Conservation (phyloP, 2,113 vertebrate genomes). For the Percopsis transmontana region DNA sequence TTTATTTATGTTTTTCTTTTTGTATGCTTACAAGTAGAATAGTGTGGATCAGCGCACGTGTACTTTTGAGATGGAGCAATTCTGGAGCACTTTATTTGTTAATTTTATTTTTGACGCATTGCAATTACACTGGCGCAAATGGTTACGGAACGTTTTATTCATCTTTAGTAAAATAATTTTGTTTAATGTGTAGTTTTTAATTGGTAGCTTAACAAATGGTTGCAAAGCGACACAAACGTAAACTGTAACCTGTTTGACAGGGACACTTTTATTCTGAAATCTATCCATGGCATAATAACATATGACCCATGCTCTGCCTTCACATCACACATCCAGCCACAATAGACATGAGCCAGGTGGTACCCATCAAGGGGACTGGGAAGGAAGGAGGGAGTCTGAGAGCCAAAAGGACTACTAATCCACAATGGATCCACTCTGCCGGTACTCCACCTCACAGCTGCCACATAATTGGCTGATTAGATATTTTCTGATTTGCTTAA, state of each 20-base stretch:
- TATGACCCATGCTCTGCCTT: neutral
- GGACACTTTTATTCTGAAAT: no score
- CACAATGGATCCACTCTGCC: constrained; percentile 30
- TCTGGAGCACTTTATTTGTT: no score
- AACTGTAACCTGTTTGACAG: no score
- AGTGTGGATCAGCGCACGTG: no score
- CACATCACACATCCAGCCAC: constrained; percentile 69
- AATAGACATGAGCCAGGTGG: constrained; percentile 82
- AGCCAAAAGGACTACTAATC: constrained; percentile 67
- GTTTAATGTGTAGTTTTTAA: neutral
- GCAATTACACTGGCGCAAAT: no score
- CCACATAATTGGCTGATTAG: neutral
- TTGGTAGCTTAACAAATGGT: neutral
- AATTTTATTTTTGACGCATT: no score
- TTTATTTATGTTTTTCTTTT: no score
- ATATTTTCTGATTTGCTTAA: neutral
- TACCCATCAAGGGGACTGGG: constrained; percentile 73
- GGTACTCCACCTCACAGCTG: constrained; percentile 37
- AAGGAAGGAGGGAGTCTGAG: constrained; percentile 81
- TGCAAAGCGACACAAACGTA: no score
- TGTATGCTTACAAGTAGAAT: no score
- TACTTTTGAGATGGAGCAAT: no score
- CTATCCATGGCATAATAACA: neutral
- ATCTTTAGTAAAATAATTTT: no score
- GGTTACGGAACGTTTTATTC: no score